Conservation (phyloP, 2,888 invertebrate species). For the Caenorhabditis sp. region DNA sequence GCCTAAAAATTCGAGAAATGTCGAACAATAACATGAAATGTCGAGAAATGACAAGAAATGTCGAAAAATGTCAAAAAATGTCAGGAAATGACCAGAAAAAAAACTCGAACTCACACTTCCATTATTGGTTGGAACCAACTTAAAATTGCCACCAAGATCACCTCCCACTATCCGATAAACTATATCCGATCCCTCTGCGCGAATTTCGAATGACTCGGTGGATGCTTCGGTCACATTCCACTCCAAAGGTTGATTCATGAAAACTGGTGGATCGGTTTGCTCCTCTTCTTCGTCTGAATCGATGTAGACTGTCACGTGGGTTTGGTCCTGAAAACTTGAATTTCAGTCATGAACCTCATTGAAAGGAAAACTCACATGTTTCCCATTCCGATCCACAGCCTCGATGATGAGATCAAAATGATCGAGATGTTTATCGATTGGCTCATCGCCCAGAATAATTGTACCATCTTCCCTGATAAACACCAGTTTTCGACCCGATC, state of each 20-base stretch:
- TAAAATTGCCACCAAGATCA: conserved; percentile 35
- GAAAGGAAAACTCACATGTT: conserved; percentile 36
- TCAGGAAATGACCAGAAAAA: too few relatives aligned
- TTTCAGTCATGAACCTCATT: too few relatives aligned
- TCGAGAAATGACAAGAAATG: too few relatives aligned
- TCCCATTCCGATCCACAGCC: conserved; percentile 46
- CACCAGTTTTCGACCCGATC: conserved; percentile 51
- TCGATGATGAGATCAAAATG: conserved; percentile 52
- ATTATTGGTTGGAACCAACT: conserved; percentile 22
- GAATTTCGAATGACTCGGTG: conserved; percentile 28
- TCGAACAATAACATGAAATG: too few relatives aligned
- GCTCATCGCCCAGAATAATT: conserved; percentile 46
- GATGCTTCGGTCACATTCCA: conserved; percentile 55
- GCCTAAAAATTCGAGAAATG: too few relatives aligned
- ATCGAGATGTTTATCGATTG: conserved; percentile 20
- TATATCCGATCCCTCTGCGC: conserved; percentile 11
- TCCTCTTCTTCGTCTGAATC: conserved; percentile 14
- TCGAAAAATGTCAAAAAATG: too few relatives aligned
- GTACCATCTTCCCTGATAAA: conserved; percentile 59
- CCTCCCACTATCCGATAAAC: conserved; percentile 40
- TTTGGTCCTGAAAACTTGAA: conserved; percentile 22
- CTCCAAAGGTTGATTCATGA: conserved; percentile 37
- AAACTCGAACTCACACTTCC: conserved; percentile 11
- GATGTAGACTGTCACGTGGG: conserved; percentile 40
- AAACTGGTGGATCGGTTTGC: conserved; percentile 34